phyloP scores from a whole-genome alignment of 2,888 invertebrate species.

The Arge pagana region DNA sequence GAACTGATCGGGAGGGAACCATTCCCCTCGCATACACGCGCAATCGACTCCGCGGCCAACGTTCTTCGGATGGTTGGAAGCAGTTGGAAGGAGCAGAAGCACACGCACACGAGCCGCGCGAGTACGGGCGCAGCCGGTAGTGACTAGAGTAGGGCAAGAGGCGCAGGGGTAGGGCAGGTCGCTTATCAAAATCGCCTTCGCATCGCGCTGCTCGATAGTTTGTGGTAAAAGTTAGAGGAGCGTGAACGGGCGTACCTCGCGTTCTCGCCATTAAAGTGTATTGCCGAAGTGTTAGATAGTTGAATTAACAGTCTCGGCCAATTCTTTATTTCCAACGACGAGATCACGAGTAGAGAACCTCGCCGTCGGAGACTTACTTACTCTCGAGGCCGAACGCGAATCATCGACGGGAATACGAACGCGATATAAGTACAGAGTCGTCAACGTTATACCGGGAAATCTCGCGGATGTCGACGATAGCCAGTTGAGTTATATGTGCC shows the following conservation, averaged over 20 bases:
- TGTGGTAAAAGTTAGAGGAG: constrained; percentile 17
- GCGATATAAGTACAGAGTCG: no score
- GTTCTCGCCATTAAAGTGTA: neutral
- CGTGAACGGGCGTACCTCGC: constrained; percentile 1
- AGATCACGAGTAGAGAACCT: no score
- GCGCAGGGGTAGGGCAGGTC: constrained; percentile 18
- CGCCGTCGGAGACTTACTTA: no score
- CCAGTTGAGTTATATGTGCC: constrained; percentile 2
- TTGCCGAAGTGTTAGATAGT: neutral
- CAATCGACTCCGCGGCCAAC: constrained; percentile 27
- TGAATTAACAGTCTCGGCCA: no score
- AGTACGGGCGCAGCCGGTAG: no score
- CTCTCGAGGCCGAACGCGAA: no score
- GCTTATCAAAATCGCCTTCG: constrained; percentile 29
- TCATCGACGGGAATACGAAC: no score
- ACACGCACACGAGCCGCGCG: no score
- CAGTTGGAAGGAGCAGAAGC: constrained; percentile 11
- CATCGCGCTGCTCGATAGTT: constrained; percentile 17
- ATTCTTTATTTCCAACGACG: no score
- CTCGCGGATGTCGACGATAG: no score
- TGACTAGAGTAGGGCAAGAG: constrained; percentile 7
- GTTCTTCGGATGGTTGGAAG: constrained; percentile 24
- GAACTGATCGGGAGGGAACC: no score
- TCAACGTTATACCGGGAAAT: no score
- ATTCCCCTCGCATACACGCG: constrained; percentile 28